These are phyloP conservation scores for Heterodera schachtii DNA, from an alignment of 1,140 invertebrate species.

Conservation along the genomic window DNA sequence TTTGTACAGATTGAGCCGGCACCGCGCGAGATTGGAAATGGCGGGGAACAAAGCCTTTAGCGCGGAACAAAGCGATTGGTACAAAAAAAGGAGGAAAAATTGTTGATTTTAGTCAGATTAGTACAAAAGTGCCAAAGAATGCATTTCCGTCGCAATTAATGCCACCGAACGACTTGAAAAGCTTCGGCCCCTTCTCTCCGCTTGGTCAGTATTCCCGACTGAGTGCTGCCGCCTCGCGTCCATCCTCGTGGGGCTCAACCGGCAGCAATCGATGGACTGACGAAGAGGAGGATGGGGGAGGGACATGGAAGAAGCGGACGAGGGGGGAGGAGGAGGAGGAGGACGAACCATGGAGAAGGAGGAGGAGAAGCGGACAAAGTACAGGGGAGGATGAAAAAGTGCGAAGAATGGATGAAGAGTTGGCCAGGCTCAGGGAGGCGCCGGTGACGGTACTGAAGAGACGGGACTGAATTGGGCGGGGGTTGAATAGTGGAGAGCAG, in stretches of 20 bases:
- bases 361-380: neutral
- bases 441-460: conserved; percentile 14
- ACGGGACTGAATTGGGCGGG: neutral
- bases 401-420: neutral
- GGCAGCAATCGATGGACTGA: neutral
- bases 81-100: too few relatives aligned
- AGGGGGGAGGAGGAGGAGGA: neutral
- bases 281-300: neutral
- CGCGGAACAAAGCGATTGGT: too few relatives aligned
- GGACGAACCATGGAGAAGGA: neutral
- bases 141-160: neutral
- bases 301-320: neutral
- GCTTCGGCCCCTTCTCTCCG: neutral
- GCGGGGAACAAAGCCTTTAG: too few relatives aligned
- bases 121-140: neutral
- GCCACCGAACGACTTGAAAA: conserved; percentile 9
- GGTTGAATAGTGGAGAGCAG: neutral
- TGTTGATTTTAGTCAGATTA: too few relatives aligned
- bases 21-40: too few relatives aligned
- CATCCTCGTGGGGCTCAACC: neutral
- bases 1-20: too few relatives aligned
- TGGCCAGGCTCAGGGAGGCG: conserved; percentile 20
- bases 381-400: neutral
- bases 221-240: neutral
- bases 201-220: neutral